phyloP scores from a whole-genome alignment of 1,140 invertebrate species.

The Neotoxoptera formosana region DNA sequence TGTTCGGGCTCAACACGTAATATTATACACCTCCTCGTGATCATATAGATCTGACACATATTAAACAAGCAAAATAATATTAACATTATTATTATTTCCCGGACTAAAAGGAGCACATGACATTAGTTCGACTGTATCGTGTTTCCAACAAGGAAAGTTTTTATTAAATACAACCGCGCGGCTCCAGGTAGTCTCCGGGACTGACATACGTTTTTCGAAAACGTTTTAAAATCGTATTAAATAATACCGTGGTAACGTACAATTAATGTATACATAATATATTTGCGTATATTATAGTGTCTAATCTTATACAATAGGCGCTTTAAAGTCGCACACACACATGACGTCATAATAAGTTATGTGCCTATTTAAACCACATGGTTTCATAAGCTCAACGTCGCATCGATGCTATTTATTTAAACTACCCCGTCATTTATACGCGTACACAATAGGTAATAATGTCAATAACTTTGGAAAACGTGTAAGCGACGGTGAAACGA shows the following conservation, averaged over 20 bases:
- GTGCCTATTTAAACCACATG: neutral
- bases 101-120: neutral
- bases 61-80: neutral
- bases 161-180: neutral
- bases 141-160: neutral
- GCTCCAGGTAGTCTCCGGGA: neutral
- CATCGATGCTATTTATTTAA: neutral
- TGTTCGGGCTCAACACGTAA: no score
- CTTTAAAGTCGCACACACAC: neutral
- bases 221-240: neutral
- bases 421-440: neutral
- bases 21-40: neutral
- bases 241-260: neutral
- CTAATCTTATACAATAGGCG: neutral
- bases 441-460: neutral
- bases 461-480: neutral
- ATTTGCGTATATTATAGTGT: neutral
- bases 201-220: neutral
- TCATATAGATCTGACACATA: neutral
- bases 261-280: neutral
- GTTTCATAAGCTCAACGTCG: neutral
- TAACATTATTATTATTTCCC: neutral
- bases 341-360: constrained; percentile 17
- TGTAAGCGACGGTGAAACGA: neutral
- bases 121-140: neutral